Conservation (phyloP, 2,888 invertebrate species). For the Coremacera marginata region DNA sequence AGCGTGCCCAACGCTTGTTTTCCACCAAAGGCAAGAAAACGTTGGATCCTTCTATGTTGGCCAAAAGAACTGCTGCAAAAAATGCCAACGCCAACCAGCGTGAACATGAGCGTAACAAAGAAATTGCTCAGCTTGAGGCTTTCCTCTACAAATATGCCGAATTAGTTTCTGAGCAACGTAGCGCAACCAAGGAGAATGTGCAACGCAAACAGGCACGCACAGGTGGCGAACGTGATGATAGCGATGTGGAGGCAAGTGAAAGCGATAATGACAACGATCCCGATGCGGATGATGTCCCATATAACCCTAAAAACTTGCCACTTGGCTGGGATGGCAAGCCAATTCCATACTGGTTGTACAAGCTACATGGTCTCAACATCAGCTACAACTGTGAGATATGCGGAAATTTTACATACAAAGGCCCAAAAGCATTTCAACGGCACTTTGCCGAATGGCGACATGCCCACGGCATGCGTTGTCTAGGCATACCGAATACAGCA, state of each 20-base stretch:
- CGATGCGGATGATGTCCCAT: slow-evolving; percentile 95
- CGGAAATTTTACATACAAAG: slow-evolving; percentile 98
- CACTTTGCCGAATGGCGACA: slow-evolving; percentile 97
- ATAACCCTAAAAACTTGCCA: slow-evolving; percentile 99
- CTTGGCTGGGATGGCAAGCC: slow-evolving; percentile 99
- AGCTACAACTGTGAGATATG: slow-evolving; percentile 99
- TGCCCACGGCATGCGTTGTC: slow-evolving; percentile 96
- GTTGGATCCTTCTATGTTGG: slow-evolving; percentile 90
- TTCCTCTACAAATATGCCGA: slow-evolving; percentile 91
- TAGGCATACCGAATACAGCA: slow-evolving; percentile 99
- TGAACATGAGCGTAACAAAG: slow-evolving; percentile 82
- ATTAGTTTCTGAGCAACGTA: slow-evolving; percentile 85
- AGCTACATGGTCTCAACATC: slow-evolving; percentile 97
- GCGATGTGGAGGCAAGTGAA: slow-evolving; percentile 89
- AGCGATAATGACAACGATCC: slow-evolving; percentile 82
- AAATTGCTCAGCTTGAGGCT: slow-evolving; percentile 89
- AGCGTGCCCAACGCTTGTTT: slow-evolving; percentile 95
- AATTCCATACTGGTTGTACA: slow-evolving; percentile 98
- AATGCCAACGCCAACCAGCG: slow-evolving; percentile 71
- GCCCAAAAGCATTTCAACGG: slow-evolving; percentile 98
- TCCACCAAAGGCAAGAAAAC: slow-evolving; percentile 96
- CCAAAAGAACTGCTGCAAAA: slow-evolving; percentile 83
- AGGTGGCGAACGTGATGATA: slow-evolving; percentile 92
- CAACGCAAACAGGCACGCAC: slow-evolving; percentile 97
- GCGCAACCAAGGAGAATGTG: slow-evolving; percentile 96